phyloP scores from a whole-genome alignment of 2,797 vertebrate genomes.

The Muscicapa comitata region DNA sequence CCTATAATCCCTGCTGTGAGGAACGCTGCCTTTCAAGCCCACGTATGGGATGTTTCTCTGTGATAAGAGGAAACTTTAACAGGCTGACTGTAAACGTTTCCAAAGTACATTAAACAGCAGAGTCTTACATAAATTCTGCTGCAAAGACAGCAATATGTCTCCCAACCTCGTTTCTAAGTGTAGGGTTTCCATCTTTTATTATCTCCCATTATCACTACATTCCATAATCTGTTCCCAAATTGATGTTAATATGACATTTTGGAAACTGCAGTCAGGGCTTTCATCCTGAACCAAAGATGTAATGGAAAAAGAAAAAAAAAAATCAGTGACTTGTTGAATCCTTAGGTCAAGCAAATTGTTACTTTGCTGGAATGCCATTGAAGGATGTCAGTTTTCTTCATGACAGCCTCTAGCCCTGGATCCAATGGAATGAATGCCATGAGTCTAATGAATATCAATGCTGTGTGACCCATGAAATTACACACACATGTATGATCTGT shows the following conservation, averaged over 20 bases:
- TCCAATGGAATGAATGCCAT: neutral
- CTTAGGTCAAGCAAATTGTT: constrained; percentile 25
- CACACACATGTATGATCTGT: neutral
- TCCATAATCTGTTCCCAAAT: neutral
- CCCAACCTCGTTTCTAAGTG: neutral
- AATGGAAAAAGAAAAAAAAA: neutral
- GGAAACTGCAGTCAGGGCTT: neutral
- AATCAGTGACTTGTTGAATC: constrained; percentile 35
- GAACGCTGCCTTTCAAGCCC: constrained; percentile 3
- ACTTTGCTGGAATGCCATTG: neutral
- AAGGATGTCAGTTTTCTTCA: neutral
- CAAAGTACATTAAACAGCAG: neutral
- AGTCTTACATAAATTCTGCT: neutral
- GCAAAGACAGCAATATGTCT: neutral
- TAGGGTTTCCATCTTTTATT: neutral
- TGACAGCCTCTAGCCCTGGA: neutral
- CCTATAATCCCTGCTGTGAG: constrained; percentile 27
- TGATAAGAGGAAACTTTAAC: constrained; percentile 41
- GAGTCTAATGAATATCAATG: neutral
- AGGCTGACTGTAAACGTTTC: neutral
- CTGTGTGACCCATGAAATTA: constrained; percentile 35
- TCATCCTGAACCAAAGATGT: neutral
- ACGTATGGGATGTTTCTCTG: constrained; percentile 20
- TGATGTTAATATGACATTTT: neutral
- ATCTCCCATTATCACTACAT: neutral